Percentiles rank a stretch among this genome's conserved stretches.
phyloP scores from a whole-genome alignment of 2,113 vertebrate species.

The Xerus inauris region DNA sequence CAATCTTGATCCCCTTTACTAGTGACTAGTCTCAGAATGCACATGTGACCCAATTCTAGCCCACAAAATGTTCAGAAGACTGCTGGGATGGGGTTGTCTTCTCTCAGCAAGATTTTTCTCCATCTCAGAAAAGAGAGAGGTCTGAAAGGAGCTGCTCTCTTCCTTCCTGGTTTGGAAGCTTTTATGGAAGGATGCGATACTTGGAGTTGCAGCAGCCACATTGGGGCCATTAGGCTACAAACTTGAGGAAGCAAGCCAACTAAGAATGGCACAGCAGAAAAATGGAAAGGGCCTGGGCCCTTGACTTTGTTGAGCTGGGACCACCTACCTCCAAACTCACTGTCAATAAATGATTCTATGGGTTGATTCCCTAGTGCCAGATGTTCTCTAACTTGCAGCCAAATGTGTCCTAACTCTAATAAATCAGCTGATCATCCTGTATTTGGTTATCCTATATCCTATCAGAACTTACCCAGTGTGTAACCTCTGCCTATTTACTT shows the following conservation, averaged over 20 bases:
- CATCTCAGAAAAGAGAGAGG: neutral
- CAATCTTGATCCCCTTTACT: neutral
- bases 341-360: neutral
- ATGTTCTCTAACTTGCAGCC: neutral
- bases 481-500: neutral
- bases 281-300: neutral
- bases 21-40: neutral
- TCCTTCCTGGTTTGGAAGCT: neutral
- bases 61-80: neutral
- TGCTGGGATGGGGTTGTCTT: neutral
- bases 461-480: neutral
- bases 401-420: neutral
- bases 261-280: neutral
- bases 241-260: neutral
- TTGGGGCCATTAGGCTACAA: neutral
- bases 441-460: neutral
- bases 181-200: neutral
- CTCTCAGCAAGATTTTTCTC: neutral
- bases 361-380: neutral
- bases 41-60: neutral
- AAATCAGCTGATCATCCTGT: neutral
- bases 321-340: neutral
- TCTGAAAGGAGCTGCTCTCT: neutral
- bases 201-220: neutral
- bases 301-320: neutral